phyloP scores from a whole-genome alignment of 2,888 invertebrate genomes.

The Oscheius sp. region DNA sequence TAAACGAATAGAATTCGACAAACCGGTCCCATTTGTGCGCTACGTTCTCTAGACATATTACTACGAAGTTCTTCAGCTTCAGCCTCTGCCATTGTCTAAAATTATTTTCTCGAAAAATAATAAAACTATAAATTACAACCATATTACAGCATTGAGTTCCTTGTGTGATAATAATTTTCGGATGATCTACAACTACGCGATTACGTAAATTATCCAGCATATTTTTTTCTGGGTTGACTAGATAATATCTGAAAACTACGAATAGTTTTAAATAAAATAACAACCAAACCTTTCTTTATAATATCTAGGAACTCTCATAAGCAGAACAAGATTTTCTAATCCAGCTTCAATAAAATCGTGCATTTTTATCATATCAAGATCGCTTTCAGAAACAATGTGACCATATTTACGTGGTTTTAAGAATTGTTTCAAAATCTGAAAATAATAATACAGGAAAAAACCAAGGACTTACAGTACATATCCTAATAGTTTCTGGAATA shows the following conservation, averaged over 20 bases:
- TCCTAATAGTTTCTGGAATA: constrained; percentile 68
- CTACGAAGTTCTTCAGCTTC: constrained; percentile 35
- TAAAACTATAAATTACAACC: neutral
- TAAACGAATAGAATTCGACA: neutral
- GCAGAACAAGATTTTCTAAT: constrained; percentile 58
- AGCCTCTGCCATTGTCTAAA: constrained; percentile 41
- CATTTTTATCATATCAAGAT: constrained; percentile 62
- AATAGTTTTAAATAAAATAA: neutral
- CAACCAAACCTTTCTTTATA: constrained; percentile 24
- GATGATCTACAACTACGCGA: constrained; percentile 62
- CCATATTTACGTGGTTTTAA: constrained; percentile 60
- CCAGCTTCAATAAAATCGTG: constrained; percentile 61
- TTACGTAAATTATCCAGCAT: constrained; percentile 68
- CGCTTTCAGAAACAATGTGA: constrained; percentile 63
- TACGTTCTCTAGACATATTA: constrained; percentile 27
- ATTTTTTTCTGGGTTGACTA: constrained; percentile 55
- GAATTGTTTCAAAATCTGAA: constrained; percentile 60
- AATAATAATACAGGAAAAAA: neutral
- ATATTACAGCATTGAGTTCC: constrained; percentile 45
- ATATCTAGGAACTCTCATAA: constrained; percentile 61
- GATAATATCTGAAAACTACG: constrained; percentile 58
- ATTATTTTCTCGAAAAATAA: neutral
- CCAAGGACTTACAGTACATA: constrained; percentile 54
- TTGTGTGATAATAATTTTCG: constrained; percentile 57
- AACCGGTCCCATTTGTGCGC: neutral